Evolutionary conservation across 1,140 invertebrate species (phyloP).

Genomic region (Vollenhovia emeryi): DNA sequence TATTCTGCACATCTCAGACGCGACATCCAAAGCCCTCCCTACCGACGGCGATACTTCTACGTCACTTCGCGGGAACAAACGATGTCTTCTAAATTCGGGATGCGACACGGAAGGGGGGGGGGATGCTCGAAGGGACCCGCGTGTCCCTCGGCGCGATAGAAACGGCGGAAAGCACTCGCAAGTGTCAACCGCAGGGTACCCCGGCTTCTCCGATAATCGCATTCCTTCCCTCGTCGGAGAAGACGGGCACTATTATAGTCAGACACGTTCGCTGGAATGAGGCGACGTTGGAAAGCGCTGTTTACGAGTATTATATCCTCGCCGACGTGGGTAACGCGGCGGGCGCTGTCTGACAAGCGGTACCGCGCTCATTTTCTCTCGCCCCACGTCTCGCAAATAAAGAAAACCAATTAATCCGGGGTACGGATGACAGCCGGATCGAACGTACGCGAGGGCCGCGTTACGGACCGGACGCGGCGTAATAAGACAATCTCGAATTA

Average conservation of each 20-base stretch:
- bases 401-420: slow-evolving; percentile 26
- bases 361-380: neutral
- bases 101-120: neutral
- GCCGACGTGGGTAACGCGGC: no score
- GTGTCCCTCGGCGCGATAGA: neutral
- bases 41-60: slow-evolving; percentile 6
- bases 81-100: slow-evolving; percentile 25
- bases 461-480: neutral
- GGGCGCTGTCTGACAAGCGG: neutral
- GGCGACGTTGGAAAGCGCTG: neutral
- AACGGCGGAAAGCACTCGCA: neutral
- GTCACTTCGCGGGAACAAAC: slow-evolving; percentile 26
- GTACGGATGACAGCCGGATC: neutral
- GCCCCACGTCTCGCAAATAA: neutral
- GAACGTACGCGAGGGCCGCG: neutral
- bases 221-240: neutral
- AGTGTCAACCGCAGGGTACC: neutral
- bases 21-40: slow-evolving; percentile 20
- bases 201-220: neutral
- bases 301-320: neutral
- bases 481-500: slow-evolving; percentile 52
- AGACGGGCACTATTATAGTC: neutral
- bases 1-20: slow-evolving; percentile 28
- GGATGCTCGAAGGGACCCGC: neutral
- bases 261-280: neutral